Evolutionary conservation across 2,113 vertebrate species (phyloP).

Genomic region (Hyperopisus bebe): DNA sequence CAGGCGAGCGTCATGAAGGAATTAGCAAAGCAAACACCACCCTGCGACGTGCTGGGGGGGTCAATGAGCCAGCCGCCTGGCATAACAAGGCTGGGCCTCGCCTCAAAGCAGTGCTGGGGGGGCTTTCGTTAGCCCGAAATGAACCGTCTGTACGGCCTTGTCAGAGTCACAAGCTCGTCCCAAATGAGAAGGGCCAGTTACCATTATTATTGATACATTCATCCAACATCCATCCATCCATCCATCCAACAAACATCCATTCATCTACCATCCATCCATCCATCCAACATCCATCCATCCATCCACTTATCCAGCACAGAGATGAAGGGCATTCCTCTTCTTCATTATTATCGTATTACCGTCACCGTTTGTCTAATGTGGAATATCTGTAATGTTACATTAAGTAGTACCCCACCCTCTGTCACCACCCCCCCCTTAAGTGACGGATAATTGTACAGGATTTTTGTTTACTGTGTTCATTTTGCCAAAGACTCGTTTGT

Average conservation of each 20-base stretch:
- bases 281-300: not conserved
- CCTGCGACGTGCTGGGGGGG: not conserved
- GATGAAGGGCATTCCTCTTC: not conserved
- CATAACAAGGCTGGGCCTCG: not conserved
- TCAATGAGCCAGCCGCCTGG: not conserved
- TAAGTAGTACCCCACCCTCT: not conserved
- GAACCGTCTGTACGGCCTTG: not conserved
- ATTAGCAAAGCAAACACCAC: constrained; percentile 6
- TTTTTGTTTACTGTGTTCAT: not conserved
- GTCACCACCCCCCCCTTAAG: not conserved
- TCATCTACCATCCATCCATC: too few relatives aligned
- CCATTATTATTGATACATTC: not conserved
- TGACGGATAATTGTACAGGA: not conserved
- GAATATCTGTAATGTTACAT: not conserved
- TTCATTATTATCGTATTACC: not conserved
- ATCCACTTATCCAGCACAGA: not conserved
- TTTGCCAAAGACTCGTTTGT: not conserved
- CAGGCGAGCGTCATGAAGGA: not conserved
- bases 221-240: not conserved
- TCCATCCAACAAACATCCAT: not conserved
- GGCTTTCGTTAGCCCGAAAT: not conserved
- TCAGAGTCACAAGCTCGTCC: not conserved
- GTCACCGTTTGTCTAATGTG: not conserved
- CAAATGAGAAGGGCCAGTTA: not conserved
- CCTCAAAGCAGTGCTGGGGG: not conserved